phyloP scores from a whole-genome alignment of 2,113 vertebrate species.

The Aspiorhynchus laticeps region DNA sequence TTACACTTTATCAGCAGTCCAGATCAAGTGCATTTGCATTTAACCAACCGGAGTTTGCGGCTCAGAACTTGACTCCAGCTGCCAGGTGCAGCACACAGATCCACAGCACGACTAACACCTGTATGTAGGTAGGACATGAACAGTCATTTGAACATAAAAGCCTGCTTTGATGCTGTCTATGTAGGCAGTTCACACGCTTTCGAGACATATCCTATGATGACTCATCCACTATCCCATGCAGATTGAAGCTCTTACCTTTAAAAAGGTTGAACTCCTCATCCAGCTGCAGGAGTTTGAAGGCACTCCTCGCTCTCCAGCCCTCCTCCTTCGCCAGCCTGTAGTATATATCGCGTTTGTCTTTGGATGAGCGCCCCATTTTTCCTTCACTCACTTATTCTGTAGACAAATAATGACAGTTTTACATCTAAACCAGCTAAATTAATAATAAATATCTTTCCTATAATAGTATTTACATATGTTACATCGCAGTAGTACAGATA shows the following conservation, averaged over 20 bases:
- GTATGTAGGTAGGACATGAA: not conserved
- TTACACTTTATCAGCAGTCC: not conserved
- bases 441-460: not conserved
- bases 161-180: not conserved
- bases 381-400: not conserved
- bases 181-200: not conserved
- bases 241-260: constrained; percentile 66
- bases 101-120: constrained; percentile 86
- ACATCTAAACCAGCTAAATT: not conserved
- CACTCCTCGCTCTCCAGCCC: constrained; percentile 89
- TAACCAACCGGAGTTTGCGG: constrained; percentile 82
- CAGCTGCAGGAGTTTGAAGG: constrained; percentile 90
- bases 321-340: constrained; percentile 91
- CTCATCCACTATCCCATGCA: not conserved
- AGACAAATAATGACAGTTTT: not conserved
- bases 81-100: constrained; percentile 90
- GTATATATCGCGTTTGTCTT: constrained; percentile 91
- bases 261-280: constrained; percentile 87
- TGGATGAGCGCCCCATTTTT: constrained; percentile 89
- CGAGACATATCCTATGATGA: not conserved
- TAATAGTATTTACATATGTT: not conserved
- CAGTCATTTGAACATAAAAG: not conserved
- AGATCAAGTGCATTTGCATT: not conserved
- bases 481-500: not conserved
- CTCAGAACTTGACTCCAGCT: constrained; percentile 91